Percentiles rank a stretch among this genome's conserved stretches.
Conservation (phyloP, 2,113 vertebrate genomes). For the Bungarus multicinctus region DNA sequence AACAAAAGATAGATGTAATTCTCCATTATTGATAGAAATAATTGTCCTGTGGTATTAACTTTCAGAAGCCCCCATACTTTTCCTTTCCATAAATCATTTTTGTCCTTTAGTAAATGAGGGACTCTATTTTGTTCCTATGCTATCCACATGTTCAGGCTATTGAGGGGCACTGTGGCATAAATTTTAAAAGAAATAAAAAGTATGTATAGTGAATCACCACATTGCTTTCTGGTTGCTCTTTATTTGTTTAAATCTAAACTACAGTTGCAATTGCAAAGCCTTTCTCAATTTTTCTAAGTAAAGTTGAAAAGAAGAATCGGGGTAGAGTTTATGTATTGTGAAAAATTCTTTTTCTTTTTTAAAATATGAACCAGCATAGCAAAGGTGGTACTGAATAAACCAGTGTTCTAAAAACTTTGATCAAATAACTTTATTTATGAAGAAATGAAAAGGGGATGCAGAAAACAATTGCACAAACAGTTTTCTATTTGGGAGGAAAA, state of each 20-base stretch:
- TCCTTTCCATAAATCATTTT: neutral
- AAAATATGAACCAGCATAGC: neutral
- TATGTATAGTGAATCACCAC: neutral
- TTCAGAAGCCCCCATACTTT: neutral
- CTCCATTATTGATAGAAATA: neutral
- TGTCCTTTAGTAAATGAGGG: neutral
- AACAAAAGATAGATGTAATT: neutral
- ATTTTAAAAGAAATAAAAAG: neutral
- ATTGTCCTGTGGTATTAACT: neutral
- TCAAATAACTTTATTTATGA: neutral
- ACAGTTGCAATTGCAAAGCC: neutral
- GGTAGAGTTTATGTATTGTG: neutral
- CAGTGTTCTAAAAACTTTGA: neutral
- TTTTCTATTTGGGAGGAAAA: neutral
- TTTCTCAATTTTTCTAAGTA: neutral
- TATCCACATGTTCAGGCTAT: neutral
- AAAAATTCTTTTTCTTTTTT: neutral
- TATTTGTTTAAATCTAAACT: neutral
- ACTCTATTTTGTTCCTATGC: constrained; percentile 2
- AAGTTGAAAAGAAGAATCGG: neutral
- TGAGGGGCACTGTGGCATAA: neutral
- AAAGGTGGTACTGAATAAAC: neutral
- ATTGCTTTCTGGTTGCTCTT: neutral
- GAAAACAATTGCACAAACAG: neutral
- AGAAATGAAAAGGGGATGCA: neutral